Percentiles rank a stretch among this genome's conserved stretches.
Evolutionary conservation across 2,888 invertebrate genomes (phyloP).

Genomic region (Tuta absoluta): DNA sequence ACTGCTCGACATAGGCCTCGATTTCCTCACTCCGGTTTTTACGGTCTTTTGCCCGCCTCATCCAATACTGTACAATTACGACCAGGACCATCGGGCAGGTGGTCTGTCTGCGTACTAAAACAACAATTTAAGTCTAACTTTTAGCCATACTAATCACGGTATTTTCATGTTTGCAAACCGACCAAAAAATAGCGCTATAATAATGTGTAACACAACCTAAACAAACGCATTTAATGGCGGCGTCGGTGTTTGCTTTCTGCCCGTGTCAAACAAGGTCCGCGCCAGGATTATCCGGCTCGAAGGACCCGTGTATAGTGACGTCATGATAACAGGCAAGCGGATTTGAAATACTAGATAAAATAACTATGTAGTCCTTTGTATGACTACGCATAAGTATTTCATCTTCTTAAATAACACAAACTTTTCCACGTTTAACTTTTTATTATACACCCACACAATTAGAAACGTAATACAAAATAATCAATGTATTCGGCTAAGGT

Average conservation of each 20-base stretch:
- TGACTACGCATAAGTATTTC: no score
- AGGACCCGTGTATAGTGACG: slow-evolving; percentile 23
- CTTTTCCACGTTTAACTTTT: no score
- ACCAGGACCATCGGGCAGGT: no score
- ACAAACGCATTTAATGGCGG: slow-evolving; percentile 67
- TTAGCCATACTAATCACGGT: slow-evolving; percentile 15
- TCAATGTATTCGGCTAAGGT: no score
- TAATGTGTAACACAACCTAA: slow-evolving; percentile 71
- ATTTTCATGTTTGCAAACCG: slow-evolving; percentile 35
- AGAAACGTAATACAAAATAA: no score
- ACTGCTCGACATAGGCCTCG: no score
- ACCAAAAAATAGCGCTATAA: slow-evolving; percentile 58
- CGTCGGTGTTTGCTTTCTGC: slow-evolving; percentile 60
- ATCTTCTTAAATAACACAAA: no score
- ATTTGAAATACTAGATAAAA: neutral
- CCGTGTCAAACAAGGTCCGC: slow-evolving; percentile 69
- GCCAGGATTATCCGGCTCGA: slow-evolving; percentile 62
- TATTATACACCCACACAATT: no score
- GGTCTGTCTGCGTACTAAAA: neutral
- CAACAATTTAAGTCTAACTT: neutral
- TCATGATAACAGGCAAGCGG: neutral
- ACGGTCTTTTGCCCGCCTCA: no score
- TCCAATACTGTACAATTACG: no score
- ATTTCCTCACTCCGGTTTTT: no score
- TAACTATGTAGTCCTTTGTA: no score